These are phyloP conservation scores for Drosophila fungiperda DNA, from an alignment of 2,888 invertebrate species.

Conservation along the genomic window DNA sequence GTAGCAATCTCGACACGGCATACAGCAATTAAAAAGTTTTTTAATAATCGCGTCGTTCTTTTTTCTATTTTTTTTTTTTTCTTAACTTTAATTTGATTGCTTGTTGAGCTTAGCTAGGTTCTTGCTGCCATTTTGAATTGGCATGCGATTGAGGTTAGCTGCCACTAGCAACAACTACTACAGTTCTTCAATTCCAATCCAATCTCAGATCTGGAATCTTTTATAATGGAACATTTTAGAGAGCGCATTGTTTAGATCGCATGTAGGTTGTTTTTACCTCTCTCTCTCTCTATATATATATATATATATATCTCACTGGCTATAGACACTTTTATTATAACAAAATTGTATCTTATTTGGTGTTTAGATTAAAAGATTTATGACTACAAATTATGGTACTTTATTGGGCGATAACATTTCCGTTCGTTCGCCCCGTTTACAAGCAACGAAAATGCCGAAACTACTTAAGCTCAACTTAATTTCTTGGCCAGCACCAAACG, in stretches of 20 bases:
- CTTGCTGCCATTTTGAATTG: constrained; percentile 53
- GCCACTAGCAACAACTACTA: neutral
- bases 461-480: constrained; percentile 74
- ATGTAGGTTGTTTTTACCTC: constrained; percentile 8
- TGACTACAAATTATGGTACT: constrained; percentile 81
- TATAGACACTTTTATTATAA: constrained; percentile 42
- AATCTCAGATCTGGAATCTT: neutral
- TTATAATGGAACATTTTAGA: constrained; percentile 7
- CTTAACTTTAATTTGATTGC: constrained; percentile 75
- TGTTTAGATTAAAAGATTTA: constrained; percentile 79
- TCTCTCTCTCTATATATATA: neutral
- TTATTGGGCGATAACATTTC: constrained; percentile 79
- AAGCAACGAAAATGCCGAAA: constrained; percentile 25
- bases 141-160: constrained; percentile 57
- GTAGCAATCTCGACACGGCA: constrained; percentile 70
- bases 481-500: constrained; percentile 48
- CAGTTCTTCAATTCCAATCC: neutral
- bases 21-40: constrained; percentile 71
- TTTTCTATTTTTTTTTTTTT: constrained; percentile 65
- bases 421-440: constrained; percentile 55
- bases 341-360: constrained; percentile 74
- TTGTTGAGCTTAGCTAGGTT: constrained; percentile 38
- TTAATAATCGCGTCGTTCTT: constrained; percentile 73
- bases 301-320: neutral
- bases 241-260: constrained; percentile 1